These are phyloP conservation scores for Ammodytes marinus DNA, from an alignment of 2,113 vertebrate species.

Conservation along the genomic window DNA sequence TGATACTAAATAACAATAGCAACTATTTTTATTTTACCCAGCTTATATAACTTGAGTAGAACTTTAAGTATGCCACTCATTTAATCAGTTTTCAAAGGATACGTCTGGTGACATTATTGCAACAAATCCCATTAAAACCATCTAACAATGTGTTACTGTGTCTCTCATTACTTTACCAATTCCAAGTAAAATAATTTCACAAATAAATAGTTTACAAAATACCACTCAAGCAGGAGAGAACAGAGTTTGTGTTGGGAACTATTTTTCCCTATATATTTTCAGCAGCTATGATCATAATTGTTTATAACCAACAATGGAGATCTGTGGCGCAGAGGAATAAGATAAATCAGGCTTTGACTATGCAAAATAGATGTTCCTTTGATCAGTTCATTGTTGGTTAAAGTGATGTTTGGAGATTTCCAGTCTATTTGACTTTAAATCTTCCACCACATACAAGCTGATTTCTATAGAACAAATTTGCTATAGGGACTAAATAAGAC, in stretches of 20 bases:
- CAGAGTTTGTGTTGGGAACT: background rate
- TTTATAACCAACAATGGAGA: background rate
- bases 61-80: background rate
- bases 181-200: background rate
- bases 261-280: background rate
- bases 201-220: background rate
- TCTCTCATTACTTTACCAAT: background rate
- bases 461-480: background rate
- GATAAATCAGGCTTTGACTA: background rate
- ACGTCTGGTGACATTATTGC: background rate
- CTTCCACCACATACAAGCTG: background rate
- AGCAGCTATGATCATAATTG: background rate
- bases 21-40: background rate
- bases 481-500: background rate
- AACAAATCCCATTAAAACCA: background rate
- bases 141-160: background rate
- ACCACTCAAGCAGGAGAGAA: background rate
- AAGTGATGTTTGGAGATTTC: background rate
- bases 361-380: background rate
- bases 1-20: background rate
- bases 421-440: background rate
- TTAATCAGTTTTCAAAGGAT: background rate
- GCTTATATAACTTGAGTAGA: background rate
- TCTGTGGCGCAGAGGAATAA: background rate
- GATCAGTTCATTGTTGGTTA: background rate